A percentile compares a stretch with the other conserved stretches of the same genome.
These are phyloP conservation scores for Sinopyrophorus schimmeli DNA, from an alignment of 2,888 invertebrate species.

Conservation along the genomic window DNA sequence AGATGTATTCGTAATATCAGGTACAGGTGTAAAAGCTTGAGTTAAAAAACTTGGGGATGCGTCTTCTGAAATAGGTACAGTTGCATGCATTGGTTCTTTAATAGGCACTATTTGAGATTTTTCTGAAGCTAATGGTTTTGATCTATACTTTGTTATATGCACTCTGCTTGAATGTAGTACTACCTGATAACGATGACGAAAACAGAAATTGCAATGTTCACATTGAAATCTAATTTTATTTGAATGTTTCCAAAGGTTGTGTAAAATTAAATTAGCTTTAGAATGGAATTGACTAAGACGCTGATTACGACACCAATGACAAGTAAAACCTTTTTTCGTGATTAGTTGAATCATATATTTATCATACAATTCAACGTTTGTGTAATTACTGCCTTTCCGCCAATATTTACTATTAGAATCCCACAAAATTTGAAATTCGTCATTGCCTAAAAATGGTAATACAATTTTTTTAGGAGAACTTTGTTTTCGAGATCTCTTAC, in stretches of 20 bases:
- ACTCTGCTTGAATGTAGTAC: constrained; percentile 56
- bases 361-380: constrained; percentile 45
- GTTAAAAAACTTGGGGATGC: constrained; percentile 44
- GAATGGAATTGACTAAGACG: constrained; percentile 56
- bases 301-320: constrained; percentile 50
- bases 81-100: constrained; percentile 42
- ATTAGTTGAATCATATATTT: constrained; percentile 53
- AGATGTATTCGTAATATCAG: constrained; percentile 48
- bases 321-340: constrained; percentile 48
- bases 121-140: constrained; percentile 34
- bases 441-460: constrained; percentile 50
- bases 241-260: constrained; percentile 59
- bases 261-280: constrained; percentile 55
- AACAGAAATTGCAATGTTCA: constrained; percentile 56
- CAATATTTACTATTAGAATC: constrained; percentile 46
- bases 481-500: constrained; percentile 56
- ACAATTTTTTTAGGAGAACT: constrained; percentile 57
- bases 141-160: constrained; percentile 43
- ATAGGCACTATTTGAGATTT: constrained; percentile 45
- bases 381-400: constrained; percentile 40
- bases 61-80: constrained; percentile 47
- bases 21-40: constrained; percentile 46
- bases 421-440: constrained; percentile 46
- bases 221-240: constrained; percentile 52
- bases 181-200: constrained; percentile 57